These are phyloP conservation scores for Oceanites oceanicus DNA, from an alignment of 2,113 vertebrate species.

Conservation along the genomic window DNA sequence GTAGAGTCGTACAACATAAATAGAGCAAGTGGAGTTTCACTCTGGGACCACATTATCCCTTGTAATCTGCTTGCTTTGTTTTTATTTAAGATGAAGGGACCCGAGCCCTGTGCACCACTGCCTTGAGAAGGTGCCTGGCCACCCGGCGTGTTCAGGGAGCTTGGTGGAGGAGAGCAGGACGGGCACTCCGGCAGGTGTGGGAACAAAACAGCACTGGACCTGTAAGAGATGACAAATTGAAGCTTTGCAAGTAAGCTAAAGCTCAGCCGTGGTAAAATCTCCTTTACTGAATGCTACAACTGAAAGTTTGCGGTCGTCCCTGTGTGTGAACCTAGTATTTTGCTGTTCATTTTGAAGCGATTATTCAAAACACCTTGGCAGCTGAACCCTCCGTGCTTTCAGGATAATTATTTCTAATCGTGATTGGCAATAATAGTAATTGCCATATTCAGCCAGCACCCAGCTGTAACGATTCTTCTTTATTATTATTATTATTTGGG, in stretches of 20 bases:
- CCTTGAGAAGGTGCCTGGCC: background rate
- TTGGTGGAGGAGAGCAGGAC: background rate
- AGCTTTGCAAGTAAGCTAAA: background rate
- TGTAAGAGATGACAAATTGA: too few species aligned
- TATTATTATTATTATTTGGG: slow-evolving; percentile 51
- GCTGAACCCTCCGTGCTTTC: slow-evolving; percentile 34
- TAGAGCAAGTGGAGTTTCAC: background rate
- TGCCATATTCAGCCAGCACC: slow-evolving; percentile 48
- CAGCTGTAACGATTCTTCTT: slow-evolving; percentile 51
- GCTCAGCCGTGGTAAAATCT: background rate
- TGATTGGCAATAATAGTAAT: slow-evolving; percentile 57
- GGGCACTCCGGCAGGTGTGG: fast-evolving
- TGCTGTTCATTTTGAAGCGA: background rate
- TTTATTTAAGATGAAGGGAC: background rate
- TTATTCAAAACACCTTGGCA: slow-evolving; percentile 63
- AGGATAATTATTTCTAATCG: slow-evolving; percentile 50
- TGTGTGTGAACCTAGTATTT: background rate
- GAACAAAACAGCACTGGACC: background rate
- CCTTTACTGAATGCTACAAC: background rate
- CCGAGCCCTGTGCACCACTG: background rate
- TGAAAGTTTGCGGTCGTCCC: background rate
- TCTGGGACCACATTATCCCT: background rate
- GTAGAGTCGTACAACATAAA: background rate
- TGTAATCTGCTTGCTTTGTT: background rate
- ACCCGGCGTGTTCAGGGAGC: background rate